phyloP scores from a whole-genome alignment of 2,888 invertebrate species.

The Beris morrisii region DNA sequence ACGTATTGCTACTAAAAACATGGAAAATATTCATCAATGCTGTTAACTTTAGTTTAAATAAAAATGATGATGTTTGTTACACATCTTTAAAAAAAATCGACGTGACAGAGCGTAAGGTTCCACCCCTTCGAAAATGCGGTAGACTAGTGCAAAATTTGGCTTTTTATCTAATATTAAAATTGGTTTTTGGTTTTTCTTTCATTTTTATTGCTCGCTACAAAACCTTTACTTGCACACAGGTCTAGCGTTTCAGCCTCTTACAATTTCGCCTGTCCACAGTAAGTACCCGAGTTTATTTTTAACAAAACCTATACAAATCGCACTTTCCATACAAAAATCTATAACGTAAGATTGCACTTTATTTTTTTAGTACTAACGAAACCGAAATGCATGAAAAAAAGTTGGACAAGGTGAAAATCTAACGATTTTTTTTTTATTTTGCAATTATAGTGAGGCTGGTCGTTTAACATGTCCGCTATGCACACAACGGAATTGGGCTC shows the following conservation, averaged over 20 bases:
- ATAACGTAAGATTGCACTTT: background rate
- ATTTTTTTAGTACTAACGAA: too few species aligned
- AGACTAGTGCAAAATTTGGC: too few species aligned
- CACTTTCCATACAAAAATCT: slow-evolving; percentile 8
- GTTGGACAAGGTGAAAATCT: background rate
- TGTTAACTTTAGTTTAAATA: too few species aligned
- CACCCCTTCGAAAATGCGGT: too few species aligned
- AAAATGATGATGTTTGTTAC: too few species aligned
- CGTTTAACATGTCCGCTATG: slow-evolving; percentile 83
- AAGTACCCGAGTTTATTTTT: slow-evolving; percentile 55
- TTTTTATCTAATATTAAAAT: too few species aligned
- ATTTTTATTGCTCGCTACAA: background rate
- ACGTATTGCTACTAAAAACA: too few species aligned
- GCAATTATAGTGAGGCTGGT: slow-evolving; percentile 65
- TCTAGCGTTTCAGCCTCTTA: slow-evolving; percentile 65
- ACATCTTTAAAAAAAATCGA: too few species aligned
- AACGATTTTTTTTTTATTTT: slow-evolving; percentile 13
- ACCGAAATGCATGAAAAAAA: background rate
- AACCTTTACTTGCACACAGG: slow-evolving; percentile 53
- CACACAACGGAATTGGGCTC: slow-evolving; percentile 85
- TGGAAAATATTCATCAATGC: too few species aligned
- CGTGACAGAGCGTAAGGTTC: too few species aligned
- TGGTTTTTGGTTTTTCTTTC: slow-evolving; percentile 1
- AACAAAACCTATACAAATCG: background rate
- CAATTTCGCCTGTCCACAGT: slow-evolving; percentile 68